Conservation (phyloP, 2,888 invertebrate genomes). For the Notodonta dromedarius region DNA sequence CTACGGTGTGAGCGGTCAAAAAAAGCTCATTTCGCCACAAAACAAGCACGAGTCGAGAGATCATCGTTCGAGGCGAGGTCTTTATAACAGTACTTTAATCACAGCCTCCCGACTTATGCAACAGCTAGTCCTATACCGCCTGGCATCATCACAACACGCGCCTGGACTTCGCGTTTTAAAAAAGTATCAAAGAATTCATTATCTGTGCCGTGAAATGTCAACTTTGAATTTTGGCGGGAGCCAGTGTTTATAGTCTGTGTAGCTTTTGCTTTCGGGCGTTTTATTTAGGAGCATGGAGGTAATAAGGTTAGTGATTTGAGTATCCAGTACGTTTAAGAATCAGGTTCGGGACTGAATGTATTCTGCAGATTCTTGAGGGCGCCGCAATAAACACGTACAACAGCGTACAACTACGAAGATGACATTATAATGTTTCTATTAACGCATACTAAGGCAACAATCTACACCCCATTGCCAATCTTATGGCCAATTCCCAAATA, state of each 20-base stretch:
- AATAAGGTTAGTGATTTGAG: slow-evolving; percentile 30
- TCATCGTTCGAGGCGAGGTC: slow-evolving; percentile 80
- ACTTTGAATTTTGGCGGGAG: slow-evolving; percentile 31
- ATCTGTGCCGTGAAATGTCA: slow-evolving; percentile 35
- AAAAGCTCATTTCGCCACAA: slow-evolving; percentile 79
- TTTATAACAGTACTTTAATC: slow-evolving; percentile 80
- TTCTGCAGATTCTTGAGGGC: too few species aligned
- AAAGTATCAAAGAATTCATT: slow-evolving; percentile 26
- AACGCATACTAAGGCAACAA: too few species aligned
- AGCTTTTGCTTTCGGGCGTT: slow-evolving; percentile 13
- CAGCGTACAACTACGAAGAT: too few species aligned
- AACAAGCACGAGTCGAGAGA: slow-evolving; percentile 76
- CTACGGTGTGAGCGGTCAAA: slow-evolving; percentile 61
- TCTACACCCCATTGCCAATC: too few species aligned
- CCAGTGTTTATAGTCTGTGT: slow-evolving; percentile 16
- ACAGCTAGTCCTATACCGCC: slow-evolving; percentile 74
- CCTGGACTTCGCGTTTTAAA: slow-evolving; percentile 46
- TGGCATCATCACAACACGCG: slow-evolving; percentile 64
- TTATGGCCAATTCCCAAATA: too few species aligned
- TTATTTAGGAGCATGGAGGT: slow-evolving; percentile 37
- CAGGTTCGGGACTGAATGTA: too few species aligned
- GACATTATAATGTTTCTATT: too few species aligned
- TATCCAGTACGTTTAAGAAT: too few species aligned
- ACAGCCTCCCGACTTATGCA: slow-evolving; percentile 75
- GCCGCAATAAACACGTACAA: too few species aligned